Evolutionary conservation across 1,140 invertebrate genomes (phyloP).

Genomic region (Drosophila pachea): DNA sequence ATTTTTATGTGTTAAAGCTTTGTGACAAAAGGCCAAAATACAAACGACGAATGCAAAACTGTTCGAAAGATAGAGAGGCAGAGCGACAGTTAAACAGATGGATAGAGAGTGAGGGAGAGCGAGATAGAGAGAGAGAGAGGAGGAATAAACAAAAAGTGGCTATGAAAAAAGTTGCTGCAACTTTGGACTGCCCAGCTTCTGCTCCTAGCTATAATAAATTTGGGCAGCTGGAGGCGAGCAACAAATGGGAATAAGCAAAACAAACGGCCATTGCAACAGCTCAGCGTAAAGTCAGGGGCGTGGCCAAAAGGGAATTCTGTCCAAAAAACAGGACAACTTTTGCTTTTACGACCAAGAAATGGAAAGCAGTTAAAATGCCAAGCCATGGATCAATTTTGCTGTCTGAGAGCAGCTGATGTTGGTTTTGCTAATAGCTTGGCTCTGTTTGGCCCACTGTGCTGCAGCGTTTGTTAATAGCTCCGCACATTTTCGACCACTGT

Average conservation of each 20-base stretch:
- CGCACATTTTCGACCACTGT: conserved; percentile 20
- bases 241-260: conserved; percentile 72
- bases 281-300: conserved; percentile 51
- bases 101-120: background rate
- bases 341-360: conserved; percentile 30
- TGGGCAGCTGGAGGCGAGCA: conserved; percentile 69
- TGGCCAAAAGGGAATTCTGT: conserved; percentile 39
- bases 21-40: conserved; percentile 71
- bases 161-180: conserved; percentile 46
- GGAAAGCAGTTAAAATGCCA: conserved; percentile 43
- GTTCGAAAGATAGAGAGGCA: background rate
- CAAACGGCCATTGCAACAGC: conserved; percentile 64
- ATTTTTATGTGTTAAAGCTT: conserved; percentile 77
- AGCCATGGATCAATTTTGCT: conserved; percentile 64
- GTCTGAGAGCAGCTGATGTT: conserved; percentile 38
- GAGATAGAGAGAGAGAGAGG: background rate
- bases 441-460: conserved; percentile 5
- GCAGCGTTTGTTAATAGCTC: background rate
- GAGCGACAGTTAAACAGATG: background rate
- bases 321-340: conserved; percentile 26
- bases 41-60: conserved; percentile 39
- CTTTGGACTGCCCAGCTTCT: conserved; percentile 51
- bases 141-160: conserved; percentile 11
- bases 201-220: conserved; percentile 60
- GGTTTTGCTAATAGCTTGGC: conserved; percentile 6